Conservation (phyloP, 2,797 vertebrate species). For the Heteromormyrus szaboi region DNA sequence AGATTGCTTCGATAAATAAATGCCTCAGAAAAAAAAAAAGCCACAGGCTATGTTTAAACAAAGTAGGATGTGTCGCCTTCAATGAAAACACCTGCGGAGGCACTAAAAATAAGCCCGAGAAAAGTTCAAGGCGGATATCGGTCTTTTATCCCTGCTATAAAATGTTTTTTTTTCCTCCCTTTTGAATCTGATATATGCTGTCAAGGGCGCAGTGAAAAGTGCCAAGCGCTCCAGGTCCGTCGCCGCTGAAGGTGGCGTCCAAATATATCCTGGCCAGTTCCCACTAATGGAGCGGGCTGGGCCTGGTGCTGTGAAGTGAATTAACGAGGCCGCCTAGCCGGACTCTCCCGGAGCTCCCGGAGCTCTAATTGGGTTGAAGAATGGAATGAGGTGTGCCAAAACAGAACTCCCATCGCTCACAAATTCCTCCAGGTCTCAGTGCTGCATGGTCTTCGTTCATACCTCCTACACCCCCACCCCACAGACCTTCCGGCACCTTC, state of each 20-base stretch:
- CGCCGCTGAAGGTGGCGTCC: not conserved
- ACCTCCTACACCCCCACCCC: not conserved
- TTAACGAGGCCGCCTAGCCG: not conserved
- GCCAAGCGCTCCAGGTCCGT: not conserved
- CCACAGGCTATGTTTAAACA: not conserved
- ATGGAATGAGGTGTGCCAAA: not conserved
- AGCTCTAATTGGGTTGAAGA: slow-evolving; percentile 22
- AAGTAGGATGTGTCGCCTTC: slow-evolving; percentile 13
- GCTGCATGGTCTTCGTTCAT: not conserved
- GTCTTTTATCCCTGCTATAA: not conserved
- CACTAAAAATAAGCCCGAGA: not conserved
- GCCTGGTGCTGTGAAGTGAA: not conserved
- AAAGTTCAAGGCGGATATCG: slow-evolving; percentile 12
- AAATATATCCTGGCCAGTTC: not conserved
- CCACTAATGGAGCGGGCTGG: not conserved
- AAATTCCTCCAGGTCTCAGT: slow-evolving; percentile 12
- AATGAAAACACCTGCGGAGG: slow-evolving; percentile 35
- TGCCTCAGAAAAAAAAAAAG: not conserved
- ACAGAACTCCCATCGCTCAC: not conserved
- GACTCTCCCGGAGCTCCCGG: not conserved
- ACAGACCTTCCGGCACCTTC: not conserved
- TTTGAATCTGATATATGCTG: not conserved
- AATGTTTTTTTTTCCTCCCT: not conserved
- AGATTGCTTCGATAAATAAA: slow-evolving; percentile 26
- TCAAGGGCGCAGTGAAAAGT: slow-evolving; percentile 4